Evolutionary conservation across 37 sponge, comb jelly and placozoan species (phyloP).

Genomic region (Aplysina aerophoba): DNA sequence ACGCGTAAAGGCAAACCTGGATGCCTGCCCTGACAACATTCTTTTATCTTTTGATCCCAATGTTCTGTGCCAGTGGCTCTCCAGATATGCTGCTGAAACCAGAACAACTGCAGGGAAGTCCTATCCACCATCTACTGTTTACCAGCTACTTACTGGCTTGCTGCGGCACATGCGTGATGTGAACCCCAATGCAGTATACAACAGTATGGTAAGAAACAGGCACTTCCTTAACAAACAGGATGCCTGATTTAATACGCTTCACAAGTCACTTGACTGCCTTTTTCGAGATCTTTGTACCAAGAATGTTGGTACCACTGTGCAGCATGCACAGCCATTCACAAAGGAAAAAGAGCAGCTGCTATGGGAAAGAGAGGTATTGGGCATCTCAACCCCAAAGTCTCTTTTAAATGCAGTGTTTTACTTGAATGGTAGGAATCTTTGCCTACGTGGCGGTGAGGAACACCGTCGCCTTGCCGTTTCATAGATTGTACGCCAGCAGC

Average conservation of each 20-base stretch:
- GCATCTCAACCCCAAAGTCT: not conserved
- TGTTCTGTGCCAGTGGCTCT: slow-evolving; percentile 12
- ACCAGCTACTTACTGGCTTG: not conserved
- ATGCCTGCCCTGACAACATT: not conserved
- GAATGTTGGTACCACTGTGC: not conserved
- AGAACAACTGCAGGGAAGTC: not conserved
- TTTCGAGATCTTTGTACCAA: not conserved
- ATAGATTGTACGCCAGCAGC: not conserved
- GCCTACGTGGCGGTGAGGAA: slow-evolving; percentile 14
- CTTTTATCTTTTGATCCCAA: not conserved
- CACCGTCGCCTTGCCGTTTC: slow-evolving; percentile 9
- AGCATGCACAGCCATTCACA: not conserved
- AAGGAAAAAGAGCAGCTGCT: slow-evolving; percentile 17
- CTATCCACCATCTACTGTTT: not conserved
- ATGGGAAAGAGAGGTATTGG: slow-evolving; percentile 12
- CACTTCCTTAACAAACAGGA: not conserved
- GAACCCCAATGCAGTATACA: not conserved
- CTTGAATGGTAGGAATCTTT: slow-evolving; percentile 27
- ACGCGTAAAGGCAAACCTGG: not conserved
- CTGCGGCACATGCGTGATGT: not conserved
- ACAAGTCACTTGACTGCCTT: not conserved
- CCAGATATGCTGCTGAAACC: not conserved
- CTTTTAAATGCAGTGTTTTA: slow-evolving; percentile 15
- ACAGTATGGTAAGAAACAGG: too few relatives aligned
- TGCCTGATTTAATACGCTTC: not conserved